Conservation (phyloP, 2,797 vertebrate genomes). For the Sarcoramphus papa region DNA sequence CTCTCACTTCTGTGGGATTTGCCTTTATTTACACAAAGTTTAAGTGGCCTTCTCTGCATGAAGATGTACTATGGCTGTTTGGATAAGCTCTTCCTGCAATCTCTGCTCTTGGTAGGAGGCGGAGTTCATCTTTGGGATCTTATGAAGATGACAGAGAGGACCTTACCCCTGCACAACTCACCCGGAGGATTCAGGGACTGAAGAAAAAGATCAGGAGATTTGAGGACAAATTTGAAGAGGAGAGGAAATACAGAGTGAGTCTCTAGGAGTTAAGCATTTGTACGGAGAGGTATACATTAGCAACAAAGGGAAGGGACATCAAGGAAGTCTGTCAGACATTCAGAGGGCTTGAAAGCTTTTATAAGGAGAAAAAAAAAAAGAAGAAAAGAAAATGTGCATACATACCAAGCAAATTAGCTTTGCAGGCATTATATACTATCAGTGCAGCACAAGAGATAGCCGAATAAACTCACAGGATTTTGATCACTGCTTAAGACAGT, state of each 20-base stretch:
- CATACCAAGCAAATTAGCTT: neutral
- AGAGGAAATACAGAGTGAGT: slow-evolving; percentile 92
- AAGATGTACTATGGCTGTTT: neutral
- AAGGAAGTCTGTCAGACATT: neutral
- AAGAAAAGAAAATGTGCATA: neutral
- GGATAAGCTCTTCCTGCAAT: neutral
- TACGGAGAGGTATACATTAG: neutral
- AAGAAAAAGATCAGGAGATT: slow-evolving; percentile 96
- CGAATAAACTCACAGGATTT: neutral
- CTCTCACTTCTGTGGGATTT: neutral
- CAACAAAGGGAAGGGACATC: neutral
- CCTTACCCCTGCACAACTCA: slow-evolving; percentile 89
- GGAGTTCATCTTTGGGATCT: slow-evolving; percentile 92
- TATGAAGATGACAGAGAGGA: slow-evolving; percentile 90
- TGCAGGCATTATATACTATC: neutral
- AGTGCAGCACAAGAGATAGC: neutral
- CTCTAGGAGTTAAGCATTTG: neutral
- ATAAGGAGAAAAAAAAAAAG: neutral
- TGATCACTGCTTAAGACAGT: neutral
- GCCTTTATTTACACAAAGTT: neutral
- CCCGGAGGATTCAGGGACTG: slow-evolving; percentile 90
- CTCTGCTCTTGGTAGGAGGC: slow-evolving; percentile 74
- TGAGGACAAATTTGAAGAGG: slow-evolving; percentile 94
- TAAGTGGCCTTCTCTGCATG: neutral
- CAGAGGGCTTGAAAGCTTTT: neutral